These are phyloP conservation scores for Datnioides undecimradiatus DNA, from an alignment of 2,113 vertebrate species.

Conservation along the genomic window DNA sequence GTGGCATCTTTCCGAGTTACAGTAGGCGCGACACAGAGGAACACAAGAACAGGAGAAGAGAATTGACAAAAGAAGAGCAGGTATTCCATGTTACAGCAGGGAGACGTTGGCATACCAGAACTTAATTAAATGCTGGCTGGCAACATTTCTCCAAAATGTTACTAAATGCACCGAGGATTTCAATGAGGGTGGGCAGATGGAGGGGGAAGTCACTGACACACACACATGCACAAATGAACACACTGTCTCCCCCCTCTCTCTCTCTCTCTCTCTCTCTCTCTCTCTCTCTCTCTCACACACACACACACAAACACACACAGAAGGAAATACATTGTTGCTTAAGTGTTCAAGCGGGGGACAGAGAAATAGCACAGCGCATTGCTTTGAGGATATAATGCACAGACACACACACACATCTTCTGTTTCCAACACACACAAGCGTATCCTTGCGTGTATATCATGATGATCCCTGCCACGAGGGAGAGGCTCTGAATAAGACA, in stretches of 20 bases:
- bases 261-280: neutral
- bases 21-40: slow-evolving; percentile 65
- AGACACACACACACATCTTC: neutral
- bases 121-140: slow-evolving; percentile 80
- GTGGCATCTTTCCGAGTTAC: slow-evolving; percentile 75
- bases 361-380: slow-evolving; percentile 28
- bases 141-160: slow-evolving; percentile 72
- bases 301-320: slow-evolving; percentile 15
- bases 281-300: neutral
- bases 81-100: slow-evolving; percentile 70
- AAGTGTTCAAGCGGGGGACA: slow-evolving; percentile 24
- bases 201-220: slow-evolving; percentile 37
- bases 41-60: slow-evolving; percentile 60
- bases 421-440: slow-evolving; percentile 29
- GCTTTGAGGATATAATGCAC: slow-evolving; percentile 35
- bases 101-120: slow-evolving; percentile 70
- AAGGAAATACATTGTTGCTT: slow-evolving; percentile 54
- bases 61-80: slow-evolving; percentile 74
- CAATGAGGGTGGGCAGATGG: slow-evolving; percentile 57
- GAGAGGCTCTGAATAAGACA: slow-evolving; percentile 58
- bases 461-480: slow-evolving; percentile 69
- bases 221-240: neutral
- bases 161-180: slow-evolving; percentile 64
- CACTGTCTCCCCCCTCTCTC: neutral
- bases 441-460: slow-evolving; percentile 62